Base-by-base conservation (phyloP, 2,113 vertebrate species). In the Monarcha castaneiventris region DNA sequence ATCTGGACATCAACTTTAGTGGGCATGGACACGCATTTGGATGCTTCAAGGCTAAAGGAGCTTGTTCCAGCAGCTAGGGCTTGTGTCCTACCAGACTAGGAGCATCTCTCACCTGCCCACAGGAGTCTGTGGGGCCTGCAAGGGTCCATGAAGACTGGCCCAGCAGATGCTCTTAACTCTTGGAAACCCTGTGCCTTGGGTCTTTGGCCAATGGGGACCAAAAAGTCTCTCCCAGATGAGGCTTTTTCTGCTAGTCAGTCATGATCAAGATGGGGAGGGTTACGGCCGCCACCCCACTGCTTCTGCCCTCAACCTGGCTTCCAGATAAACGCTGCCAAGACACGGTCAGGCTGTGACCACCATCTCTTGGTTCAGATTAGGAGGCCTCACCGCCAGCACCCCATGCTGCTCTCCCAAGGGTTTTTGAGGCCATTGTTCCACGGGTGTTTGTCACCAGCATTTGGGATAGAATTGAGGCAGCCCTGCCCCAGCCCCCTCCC, bases 401-500 rank as follows among this genome's bases (percentile, higher is more conserved):
- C 22, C 0, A 0, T 35, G n/a, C 26, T 69, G 49, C 16, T 78
- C 32, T 77, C 48, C 23, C 14, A 59, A 51, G 23, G 13, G 10
- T 23, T 88, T 92, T 52, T 1, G 2, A 86, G 39, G 54, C 17
- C 1, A 1, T 15, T 39, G 3, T 48, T 75, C 59, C 7, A 1
- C 41, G 39, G 32, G 6, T 4, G 21, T 14, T 63, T 79, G 27
- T 10, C 15, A 43, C 10, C 22, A 30, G 37, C 2, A 0, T 51
- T 74, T 84, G 52, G 33, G 39, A 66, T 22, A 59, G 73, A 93
- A 39, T 29, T n/a, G 41, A 76, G n/a, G 37, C 46, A 76, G 49
- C 22, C 51, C 19, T 6, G 3, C 17, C 2, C 0, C 27, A 18
- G 49, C 1, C 41, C 52, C 0, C 21, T 85, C n/a, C 18, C 22